Percentiles rank a stretch among this genome's conserved stretches.
phyloP scores from a whole-genome alignment of 2,888 invertebrate species.

The Germaria angustata region DNA sequence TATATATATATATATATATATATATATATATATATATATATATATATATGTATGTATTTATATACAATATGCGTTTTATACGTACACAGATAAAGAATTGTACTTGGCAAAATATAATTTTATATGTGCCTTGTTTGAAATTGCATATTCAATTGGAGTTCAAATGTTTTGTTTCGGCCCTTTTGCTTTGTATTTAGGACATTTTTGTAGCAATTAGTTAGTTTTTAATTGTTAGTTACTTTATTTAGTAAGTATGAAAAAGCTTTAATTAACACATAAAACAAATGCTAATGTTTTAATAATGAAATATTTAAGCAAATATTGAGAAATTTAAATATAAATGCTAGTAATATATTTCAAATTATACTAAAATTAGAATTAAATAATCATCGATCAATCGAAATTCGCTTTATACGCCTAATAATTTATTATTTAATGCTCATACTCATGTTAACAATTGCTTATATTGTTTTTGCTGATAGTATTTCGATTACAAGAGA shows the following conservation, averaged over 20 bases:
- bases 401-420: constrained; percentile 9
- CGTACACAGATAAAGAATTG: too few species aligned
- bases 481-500: constrained; percentile 22
- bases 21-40: neutral
- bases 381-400: neutral
- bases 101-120: too few species aligned
- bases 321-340: constrained; percentile 5
- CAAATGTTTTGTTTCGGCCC: neutral
- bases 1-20: neutral
- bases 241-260: constrained; percentile 67
- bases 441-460: constrained; percentile 31
- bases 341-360: constrained; percentile 25
- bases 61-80: too few species aligned
- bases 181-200: constrained; percentile 32
- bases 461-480: constrained; percentile 68
- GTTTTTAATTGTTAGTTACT: constrained; percentile 74
- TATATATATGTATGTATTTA: neutral
- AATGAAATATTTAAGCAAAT: neutral
- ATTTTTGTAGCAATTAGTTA: constrained; percentile 65
- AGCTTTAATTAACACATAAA: constrained; percentile 61
- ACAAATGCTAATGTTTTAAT: neutral
- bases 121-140: neutral
- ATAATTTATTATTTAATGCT: constrained; percentile 44
- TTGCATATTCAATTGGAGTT: neutral
- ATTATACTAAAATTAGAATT: constrained; percentile 1